phyloP scores from a whole-genome alignment of 2,888 invertebrate species.

The Crossocerus cetratus region DNA sequence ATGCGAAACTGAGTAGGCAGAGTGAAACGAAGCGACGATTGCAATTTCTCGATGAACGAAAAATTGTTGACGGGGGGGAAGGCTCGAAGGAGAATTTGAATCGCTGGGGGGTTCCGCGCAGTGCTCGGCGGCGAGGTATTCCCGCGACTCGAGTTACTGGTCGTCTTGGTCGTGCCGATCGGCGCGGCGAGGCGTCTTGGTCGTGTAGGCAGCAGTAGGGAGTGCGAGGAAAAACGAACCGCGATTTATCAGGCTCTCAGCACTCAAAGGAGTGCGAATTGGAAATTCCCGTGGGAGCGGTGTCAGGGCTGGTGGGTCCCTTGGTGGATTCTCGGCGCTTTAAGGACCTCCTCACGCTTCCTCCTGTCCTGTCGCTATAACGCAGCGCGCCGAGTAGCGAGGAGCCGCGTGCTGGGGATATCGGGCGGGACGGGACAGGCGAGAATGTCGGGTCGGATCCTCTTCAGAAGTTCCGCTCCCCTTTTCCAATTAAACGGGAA shows the following conservation, averaged over 20 bases:
- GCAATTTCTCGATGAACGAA: no score
- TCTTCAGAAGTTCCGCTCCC: constrained; percentile 22
- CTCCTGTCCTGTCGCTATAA: constrained; percentile 15
- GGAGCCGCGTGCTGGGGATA: neutral
- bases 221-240: constrained; percentile 39
- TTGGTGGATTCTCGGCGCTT: constrained; percentile 26
- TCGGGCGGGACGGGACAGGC: constrained; percentile 8
- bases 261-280: constrained; percentile 29
- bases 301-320: neutral
- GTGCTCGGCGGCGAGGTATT: constrained; percentile 16
- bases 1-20: no score
- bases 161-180: no score
- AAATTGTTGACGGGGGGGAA: neutral
- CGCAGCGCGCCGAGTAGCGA: constrained; percentile 12
- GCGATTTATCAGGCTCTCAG: constrained; percentile 41
- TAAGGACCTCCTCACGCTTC: constrained; percentile 27
- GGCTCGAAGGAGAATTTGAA: constrained; percentile 7
- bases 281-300: constrained; percentile 36
- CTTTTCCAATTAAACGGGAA: constrained; percentile 57
- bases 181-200: constrained; percentile 5
- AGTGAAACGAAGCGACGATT: no score
- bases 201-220: neutral
- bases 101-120: constrained; percentile 12
- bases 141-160: constrained; percentile 6
- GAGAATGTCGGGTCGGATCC: constrained; percentile 43